Conservation (phyloP, 2,113 vertebrate species). For the Ammodramus savannarum region DNA sequence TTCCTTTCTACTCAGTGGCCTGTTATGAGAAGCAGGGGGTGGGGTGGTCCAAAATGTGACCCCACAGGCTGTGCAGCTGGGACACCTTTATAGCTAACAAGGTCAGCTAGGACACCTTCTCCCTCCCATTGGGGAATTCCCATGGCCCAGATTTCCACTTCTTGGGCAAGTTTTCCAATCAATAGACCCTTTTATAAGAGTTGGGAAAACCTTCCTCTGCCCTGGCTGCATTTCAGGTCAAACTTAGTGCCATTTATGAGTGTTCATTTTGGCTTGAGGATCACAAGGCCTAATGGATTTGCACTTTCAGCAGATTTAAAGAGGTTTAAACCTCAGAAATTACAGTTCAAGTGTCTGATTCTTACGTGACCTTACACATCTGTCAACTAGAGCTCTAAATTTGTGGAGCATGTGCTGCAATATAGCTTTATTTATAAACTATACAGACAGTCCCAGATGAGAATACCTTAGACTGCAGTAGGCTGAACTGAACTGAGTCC, state of each 20-base stretch:
- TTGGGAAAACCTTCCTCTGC: not conserved
- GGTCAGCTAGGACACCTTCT: not conserved
- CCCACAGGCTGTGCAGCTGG: accelerated
- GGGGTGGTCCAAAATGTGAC: too few relatives aligned
- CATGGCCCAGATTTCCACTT: not conserved
- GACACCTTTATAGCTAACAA: not conserved
- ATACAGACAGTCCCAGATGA: not conserved
- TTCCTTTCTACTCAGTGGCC: not conserved
- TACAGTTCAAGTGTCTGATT: not conserved
- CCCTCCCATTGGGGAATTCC: not conserved
- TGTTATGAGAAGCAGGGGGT: accelerated
- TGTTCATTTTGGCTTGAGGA: not conserved
- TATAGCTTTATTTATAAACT: slow-evolving; percentile 2
- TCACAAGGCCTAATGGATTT: not conserved
- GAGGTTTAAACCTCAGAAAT: not conserved
- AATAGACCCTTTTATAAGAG: not conserved
- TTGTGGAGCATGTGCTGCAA: not conserved
- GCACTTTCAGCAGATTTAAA: not conserved
- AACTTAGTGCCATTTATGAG: not conserved
- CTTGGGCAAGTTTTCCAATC: not conserved
- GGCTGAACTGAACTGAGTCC: not conserved
- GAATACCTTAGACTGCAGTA: not conserved
- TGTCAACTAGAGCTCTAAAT: not conserved
- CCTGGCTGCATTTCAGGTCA: not conserved
- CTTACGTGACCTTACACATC: not conserved